A percentile compares a stretch with the other conserved stretches of the same genome.
These are phyloP conservation scores for Ormyrus rosae DNA, from an alignment of 2,888 invertebrate genomes.

Conservation along the genomic window DNA sequence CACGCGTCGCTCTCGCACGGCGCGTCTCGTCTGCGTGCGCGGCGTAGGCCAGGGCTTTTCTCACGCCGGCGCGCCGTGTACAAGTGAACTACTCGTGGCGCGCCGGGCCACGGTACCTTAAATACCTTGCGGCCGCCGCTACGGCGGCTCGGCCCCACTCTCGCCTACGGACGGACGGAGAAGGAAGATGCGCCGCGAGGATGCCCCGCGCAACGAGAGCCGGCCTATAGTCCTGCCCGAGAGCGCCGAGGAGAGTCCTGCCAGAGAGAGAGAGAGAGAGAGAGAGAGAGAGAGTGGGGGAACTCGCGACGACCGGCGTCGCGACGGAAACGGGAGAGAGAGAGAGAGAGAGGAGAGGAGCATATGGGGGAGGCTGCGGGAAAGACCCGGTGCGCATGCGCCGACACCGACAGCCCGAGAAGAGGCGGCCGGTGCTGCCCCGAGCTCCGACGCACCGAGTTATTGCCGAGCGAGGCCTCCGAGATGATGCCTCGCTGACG, in stretches of 20 bases:
- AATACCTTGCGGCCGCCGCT: conserved; percentile 77
- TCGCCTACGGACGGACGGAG: conserved; percentile 21
- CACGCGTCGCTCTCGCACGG: conserved; percentile 32
- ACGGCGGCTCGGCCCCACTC: conserved; percentile 48
- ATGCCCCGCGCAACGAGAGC: conserved; percentile 8
- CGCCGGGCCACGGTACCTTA: conserved; percentile 80
- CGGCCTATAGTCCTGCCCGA: neutral
- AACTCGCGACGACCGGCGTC: conserved; percentile 56
- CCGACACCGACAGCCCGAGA: neutral
- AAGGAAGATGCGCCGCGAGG: conserved; percentile 23
- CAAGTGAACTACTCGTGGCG: conserved; percentile 81
- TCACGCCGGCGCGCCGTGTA: conserved; percentile 74
- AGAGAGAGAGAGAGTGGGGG: conserved; percentile 14
- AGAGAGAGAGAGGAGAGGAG: conserved; percentile 5
- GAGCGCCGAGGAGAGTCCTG: too few relatives aligned
- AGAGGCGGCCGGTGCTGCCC: conserved; percentile 24
- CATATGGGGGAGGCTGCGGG: neutral
- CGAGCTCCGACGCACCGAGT: conserved; percentile 20
- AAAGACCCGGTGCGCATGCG: conserved; percentile 34
- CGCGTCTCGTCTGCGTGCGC: conserved; percentile 25
- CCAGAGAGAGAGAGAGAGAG: too few relatives aligned
- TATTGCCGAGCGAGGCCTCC: conserved; percentile 44
- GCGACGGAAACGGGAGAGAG: conserved; percentile 55
- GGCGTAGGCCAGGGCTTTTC: conserved; percentile 32
- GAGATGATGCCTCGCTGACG: conserved; percentile 10